Base-by-base conservation (phyloP, 2,888 invertebrate species). In the Caenorhabditis becei region DNA sequence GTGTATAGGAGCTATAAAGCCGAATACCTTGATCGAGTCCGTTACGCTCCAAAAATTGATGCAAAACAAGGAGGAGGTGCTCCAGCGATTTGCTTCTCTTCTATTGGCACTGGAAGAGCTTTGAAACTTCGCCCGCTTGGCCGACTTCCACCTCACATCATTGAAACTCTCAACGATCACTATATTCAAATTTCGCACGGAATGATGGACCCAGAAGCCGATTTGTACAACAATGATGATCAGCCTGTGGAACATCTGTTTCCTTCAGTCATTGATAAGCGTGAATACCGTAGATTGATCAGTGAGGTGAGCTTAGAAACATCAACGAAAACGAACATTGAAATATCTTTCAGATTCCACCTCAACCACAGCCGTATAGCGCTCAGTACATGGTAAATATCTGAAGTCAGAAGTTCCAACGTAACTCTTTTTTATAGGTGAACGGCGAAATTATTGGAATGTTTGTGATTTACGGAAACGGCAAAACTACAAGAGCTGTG, bases 391-490 rank as follows among this genome's bases (percentile, higher is more conserved):
- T 72, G 71, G 71, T 72, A 32, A n/a, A 4, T 18, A 18, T 10
- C 47, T 47, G 41, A 11, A 2, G 4, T 4, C 32, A 32, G 32
- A n/a, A n/a, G 32, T 41, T 41, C 14, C 14, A 11, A 7, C 14
- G 7, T 32, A 32, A 7, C 32, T 7, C 5, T 32, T 32, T 32
- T 41, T 20, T 69, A 59, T 8, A 74, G 80, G 23, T 32, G 8
- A 28, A 80, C 20, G 74, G 74, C 1, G 80, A 80, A 23, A 65
- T 63, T 5, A 69, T 74, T 18, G 69, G 74, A 3, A n/a, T 49
- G 7, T 80, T 53, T 53, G 58, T 74, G 7, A 82, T 86, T 11
- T 49, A 82, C 53, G 86, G 86, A 44, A 28, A 61, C 20, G 86
- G 86, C 0, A 53, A 56, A 10, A 72, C 77, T 8, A 47, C 69